Evolutionary conservation across 2,113 vertebrate species (phyloP).

Genomic region (Grantiella picta): DNA sequence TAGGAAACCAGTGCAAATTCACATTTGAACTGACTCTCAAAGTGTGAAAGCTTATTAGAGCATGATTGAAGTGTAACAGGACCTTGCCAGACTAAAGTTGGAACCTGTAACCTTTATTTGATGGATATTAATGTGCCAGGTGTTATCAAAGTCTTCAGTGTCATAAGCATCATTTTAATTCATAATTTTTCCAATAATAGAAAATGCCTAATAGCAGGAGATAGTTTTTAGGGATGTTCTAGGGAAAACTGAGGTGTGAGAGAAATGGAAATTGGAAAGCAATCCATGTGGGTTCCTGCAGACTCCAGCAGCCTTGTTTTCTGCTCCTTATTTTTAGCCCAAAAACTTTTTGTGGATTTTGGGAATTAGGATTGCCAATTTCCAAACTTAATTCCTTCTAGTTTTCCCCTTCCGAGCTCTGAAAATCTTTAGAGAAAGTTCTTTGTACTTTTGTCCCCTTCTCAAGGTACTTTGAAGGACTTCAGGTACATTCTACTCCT

Average conservation of each 20-base stretch:
- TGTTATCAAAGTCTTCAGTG: background rate
- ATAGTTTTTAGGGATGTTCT: background rate
- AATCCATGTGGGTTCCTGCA: background rate
- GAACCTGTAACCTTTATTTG: background rate
- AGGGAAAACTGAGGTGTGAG: background rate
- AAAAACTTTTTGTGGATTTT: background rate
- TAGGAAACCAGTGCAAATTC: background rate
- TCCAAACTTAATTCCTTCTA: background rate
- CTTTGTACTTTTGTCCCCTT: accelerated
- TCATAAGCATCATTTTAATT: background rate
- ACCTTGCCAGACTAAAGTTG: background rate
- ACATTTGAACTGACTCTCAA: background rate
- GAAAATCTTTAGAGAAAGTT: background rate
- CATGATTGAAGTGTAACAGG: background rate
- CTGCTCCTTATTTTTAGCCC: background rate
- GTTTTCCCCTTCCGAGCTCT: background rate
- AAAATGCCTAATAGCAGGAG: background rate
- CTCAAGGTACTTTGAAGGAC: background rate
- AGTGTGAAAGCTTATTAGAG: slow-evolving; percentile 6
- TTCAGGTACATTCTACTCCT: background rate
- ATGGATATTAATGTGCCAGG: background rate
- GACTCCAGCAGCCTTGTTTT: background rate
- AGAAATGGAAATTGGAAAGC: background rate
- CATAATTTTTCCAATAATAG: background rate
- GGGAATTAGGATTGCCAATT: background rate